These are phyloP conservation scores for Falcunculus frontatus DNA, from an alignment of 2,113 vertebrate genomes.

Conservation along the genomic window DNA sequence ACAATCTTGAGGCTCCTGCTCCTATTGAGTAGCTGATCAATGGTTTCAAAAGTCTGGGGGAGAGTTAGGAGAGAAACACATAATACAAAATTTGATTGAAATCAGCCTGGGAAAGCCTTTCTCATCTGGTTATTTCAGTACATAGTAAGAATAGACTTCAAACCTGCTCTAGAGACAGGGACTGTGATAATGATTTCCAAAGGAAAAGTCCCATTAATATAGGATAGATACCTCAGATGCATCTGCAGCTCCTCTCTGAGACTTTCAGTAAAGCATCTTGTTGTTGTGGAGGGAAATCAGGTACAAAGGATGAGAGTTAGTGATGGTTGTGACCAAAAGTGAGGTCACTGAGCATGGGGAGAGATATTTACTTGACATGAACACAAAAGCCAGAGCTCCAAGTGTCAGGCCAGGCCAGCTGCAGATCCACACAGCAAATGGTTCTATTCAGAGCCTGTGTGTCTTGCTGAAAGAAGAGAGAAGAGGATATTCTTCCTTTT, in stretches of 20 bases:
- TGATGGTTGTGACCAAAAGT: neutral
- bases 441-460: too few species aligned
- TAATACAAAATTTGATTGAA: neutral
- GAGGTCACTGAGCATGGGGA: neutral
- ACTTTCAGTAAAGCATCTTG: neutral
- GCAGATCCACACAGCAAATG: neutral
- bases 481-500: neutral
- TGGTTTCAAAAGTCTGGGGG: neutral
- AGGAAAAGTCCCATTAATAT: neutral
- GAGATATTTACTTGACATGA: neutral
- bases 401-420: neutral
- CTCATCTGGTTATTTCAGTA: neutral
- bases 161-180: neutral
- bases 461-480: neutral
- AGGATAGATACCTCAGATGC: neutral
- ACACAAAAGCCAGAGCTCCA: neutral
- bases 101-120: neutral
- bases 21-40: neutral
- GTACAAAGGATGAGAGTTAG: neutral
- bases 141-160: neutral
- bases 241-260: neutral
- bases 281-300: neutral
- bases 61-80: neutral
- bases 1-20: neutral
- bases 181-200: neutral